Conservation (phyloP, 2,888 invertebrate species). For the Marronus borbonicus region DNA sequence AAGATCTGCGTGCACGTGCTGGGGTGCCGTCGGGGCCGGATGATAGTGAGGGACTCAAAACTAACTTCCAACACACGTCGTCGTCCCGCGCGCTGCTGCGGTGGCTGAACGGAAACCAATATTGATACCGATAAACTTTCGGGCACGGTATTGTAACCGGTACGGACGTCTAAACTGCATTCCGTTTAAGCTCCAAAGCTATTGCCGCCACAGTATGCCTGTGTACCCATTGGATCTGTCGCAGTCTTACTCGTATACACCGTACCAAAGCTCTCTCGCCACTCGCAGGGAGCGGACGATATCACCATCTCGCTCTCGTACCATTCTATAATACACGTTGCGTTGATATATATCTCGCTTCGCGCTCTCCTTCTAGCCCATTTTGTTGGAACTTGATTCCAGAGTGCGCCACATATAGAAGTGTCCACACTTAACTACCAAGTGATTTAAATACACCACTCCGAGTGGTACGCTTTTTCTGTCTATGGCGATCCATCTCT, state of each 20-base stretch:
- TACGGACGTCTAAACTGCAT: conserved; percentile 59
- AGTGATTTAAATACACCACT: conserved; percentile 48
- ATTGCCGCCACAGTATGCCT: conserved; percentile 50
- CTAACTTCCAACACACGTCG: conserved; percentile 64
- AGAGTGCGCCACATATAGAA: conserved; percentile 44
- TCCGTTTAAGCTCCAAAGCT: conserved; percentile 65
- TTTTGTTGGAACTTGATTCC: conserved; percentile 26
- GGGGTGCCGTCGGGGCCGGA: conserved; percentile 47
- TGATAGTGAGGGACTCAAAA: conserved; percentile 59
- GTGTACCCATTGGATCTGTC: conserved; percentile 50
- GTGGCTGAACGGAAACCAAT: conserved; percentile 59
- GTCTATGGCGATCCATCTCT: conserved; percentile 12
- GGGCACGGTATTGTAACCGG: conserved; percentile 50
- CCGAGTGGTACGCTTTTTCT: conserved; percentile 32
- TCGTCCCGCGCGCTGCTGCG: conserved; percentile 50
- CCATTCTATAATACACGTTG: neutral
- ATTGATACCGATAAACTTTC: conserved; percentile 61
- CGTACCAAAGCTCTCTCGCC: conserved; percentile 58
- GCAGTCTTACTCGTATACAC: conserved; percentile 57
- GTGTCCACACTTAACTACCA: conserved; percentile 48
- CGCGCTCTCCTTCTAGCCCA: conserved; percentile 30
- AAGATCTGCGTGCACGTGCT: conserved; percentile 61
- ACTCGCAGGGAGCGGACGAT: conserved; percentile 50
- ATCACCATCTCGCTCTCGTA: neutral
- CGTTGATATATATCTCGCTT: conserved; percentile 9